phyloP scores from a whole-genome alignment of 2,888 invertebrate genomes.

The Lepidochitona cinerea region DNA sequence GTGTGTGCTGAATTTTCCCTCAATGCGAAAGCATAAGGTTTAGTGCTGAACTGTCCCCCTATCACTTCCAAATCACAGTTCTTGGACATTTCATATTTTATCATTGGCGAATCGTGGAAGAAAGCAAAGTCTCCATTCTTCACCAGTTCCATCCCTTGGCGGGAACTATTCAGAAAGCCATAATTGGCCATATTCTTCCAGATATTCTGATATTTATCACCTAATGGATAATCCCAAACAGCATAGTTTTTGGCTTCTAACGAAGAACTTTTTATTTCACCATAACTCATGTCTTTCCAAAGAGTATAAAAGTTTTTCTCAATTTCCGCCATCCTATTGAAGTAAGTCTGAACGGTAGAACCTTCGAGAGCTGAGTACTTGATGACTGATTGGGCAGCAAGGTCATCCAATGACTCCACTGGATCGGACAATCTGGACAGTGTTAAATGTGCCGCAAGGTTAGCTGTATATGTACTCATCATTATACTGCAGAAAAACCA shows the following conservation, averaged over 20 bases:
- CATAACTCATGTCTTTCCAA: slow-evolving; percentile 50
- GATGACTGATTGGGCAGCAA: slow-evolving; percentile 66
- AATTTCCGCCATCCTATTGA: slow-evolving; percentile 41
- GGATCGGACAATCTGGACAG: slow-evolving; percentile 76
- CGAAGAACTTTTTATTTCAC: slow-evolving; percentile 7
- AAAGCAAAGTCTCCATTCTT: slow-evolving; percentile 40
- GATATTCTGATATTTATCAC: slow-evolving; percentile 92
- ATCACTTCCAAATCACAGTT: slow-evolving; percentile 42
- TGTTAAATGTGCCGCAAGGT: slow-evolving; percentile 87
- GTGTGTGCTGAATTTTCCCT: slow-evolving; percentile 43
- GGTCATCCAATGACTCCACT: slow-evolving; percentile 88
- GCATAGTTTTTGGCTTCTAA: slow-evolving; percentile 29
- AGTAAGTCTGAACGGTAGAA: slow-evolving; percentile 35
- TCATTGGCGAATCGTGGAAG: slow-evolving; percentile 47
- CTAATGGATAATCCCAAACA: slow-evolving; percentile 83
- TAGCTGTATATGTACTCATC: slow-evolving; percentile 54
- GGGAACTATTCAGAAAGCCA: slow-evolving; percentile 79
- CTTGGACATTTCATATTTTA: slow-evolving; percentile 40
- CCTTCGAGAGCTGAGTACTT: slow-evolving; percentile 36
- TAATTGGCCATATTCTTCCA: slow-evolving; percentile 85
- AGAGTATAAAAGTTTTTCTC: slow-evolving; percentile 42
- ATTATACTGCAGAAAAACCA: slow-evolving; percentile 49
- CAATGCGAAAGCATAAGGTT: slow-evolving; percentile 51
- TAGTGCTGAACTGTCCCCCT: slow-evolving; percentile 47
- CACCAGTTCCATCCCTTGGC: slow-evolving; percentile 82